A percentile compares a stretch with the other conserved stretches of the same genome.
Evolutionary conservation across 1,140 invertebrate species (phyloP).

Genomic region (Manduca sexta): DNA sequence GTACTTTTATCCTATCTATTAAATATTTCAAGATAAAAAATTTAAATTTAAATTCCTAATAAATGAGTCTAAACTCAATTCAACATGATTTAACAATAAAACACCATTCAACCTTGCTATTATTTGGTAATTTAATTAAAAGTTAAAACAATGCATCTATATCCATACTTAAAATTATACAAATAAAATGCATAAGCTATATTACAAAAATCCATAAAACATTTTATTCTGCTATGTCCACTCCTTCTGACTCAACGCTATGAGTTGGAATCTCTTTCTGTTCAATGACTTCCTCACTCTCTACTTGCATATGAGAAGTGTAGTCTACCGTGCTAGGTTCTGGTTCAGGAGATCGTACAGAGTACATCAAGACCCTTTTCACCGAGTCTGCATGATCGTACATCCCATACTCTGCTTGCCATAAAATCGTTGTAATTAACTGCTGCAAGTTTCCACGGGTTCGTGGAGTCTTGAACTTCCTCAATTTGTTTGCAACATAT

Average conservation of each 20-base stretch:
- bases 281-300: constrained; percentile 14
- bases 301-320: constrained; percentile 7
- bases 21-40: no score
- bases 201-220: not conserved
- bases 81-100: no score
- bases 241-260: constrained; percentile 12
- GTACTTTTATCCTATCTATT: no score
- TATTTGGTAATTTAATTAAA: no score
- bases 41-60: no score
- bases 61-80: no score
- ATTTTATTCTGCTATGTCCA: constrained; percentile 3
- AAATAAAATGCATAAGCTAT: not conserved
- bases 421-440: constrained; percentile 60
- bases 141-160: no score
- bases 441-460: constrained; percentile 58
- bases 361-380: constrained; percentile 47
- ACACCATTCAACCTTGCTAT: no score
- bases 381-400: constrained; percentile 59
- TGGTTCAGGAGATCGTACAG: constrained; percentile 29
- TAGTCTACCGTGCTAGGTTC: constrained; percentile 18
- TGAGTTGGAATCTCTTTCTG: constrained; percentile 14
- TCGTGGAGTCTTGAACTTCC: constrained; percentile 47
- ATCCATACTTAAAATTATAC: no score
- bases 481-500: constrained; percentile 57
- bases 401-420: constrained; percentile 62